Percentiles rank a stretch among this genome's conserved stretches.
Evolutionary conservation across 2,797 vertebrate genomes (phyloP).

Genomic region (Syngnathus rostellatus): DNA sequence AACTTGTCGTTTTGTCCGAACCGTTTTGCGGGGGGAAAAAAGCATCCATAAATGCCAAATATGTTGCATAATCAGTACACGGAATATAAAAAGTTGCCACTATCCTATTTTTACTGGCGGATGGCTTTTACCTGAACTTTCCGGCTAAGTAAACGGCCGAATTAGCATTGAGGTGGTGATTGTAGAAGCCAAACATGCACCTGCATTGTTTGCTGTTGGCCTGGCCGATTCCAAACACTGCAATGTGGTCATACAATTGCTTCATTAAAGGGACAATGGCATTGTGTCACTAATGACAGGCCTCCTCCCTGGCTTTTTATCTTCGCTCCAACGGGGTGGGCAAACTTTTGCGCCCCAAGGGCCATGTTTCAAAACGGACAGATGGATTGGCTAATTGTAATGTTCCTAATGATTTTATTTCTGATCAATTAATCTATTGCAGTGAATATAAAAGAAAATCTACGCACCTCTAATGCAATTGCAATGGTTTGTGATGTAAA

Average conservation of each 20-base stretch:
- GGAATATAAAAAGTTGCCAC: no score
- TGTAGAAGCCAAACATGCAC: conserved; percentile 26
- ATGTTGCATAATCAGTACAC: no score
- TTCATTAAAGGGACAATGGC: conserved; percentile 64
- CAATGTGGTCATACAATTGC: conserved; percentile 52
- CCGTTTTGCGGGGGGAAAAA: background rate
- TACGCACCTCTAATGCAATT: no score
- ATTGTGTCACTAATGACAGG: conserved; percentile 57
- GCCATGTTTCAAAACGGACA: no score
- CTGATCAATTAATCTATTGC: background rate
- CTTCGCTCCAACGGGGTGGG: conserved; percentile 17
- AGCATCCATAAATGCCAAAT: background rate
- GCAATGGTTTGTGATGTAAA: no score
- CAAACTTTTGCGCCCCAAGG: conserved; percentile 9
- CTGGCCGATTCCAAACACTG: conserved; percentile 47
- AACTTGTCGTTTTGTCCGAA: background rate
- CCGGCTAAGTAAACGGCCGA: background rate
- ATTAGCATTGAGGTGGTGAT: conserved; percentile 10
- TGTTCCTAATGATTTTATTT: background rate
- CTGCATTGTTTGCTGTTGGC: conserved; percentile 43
- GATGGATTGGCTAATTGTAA: background rate
- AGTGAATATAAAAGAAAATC: background rate
- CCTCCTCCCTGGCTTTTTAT: conserved; percentile 49
- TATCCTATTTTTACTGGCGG: background rate
- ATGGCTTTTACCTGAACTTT: background rate